phyloP scores from a whole-genome alignment of 2,797 vertebrate species.

The Hippoglossus hippoglossus region DNA sequence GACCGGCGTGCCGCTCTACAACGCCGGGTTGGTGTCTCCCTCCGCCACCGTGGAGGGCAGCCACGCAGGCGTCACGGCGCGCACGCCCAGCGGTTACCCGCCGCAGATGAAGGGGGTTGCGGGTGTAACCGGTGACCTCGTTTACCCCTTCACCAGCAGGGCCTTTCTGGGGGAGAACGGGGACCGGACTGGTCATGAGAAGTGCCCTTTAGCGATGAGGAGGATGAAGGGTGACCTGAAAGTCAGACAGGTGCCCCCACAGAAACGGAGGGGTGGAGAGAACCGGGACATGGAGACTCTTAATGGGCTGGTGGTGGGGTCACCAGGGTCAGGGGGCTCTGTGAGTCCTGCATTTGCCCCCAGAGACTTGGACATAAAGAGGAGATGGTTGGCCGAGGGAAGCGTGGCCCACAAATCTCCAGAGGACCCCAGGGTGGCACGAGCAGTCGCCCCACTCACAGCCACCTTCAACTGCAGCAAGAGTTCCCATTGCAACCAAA shows the following conservation, averaged over 20 bases:
- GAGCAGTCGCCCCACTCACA: constrained; percentile 31
- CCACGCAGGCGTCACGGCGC: constrained; percentile 61
- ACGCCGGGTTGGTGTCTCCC: constrained; percentile 66
- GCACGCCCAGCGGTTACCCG: constrained; percentile 66
- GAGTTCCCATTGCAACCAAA: constrained; percentile 43
- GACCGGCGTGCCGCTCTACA: constrained; percentile 72
- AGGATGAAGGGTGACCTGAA: constrained; percentile 72
- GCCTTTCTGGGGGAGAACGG: constrained; percentile 60
- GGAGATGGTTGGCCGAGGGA: constrained; percentile 66
- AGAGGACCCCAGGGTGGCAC: constrained; percentile 58
- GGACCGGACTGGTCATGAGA: constrained; percentile 64
- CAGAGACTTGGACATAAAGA: constrained; percentile 68
- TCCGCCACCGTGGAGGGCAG: constrained; percentile 74
- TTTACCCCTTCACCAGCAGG: constrained; percentile 57
- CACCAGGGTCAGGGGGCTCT: constrained; percentile 23
- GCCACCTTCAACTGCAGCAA: constrained; percentile 50
- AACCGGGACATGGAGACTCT: constrained; percentile 61
- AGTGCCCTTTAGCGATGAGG: constrained; percentile 50
- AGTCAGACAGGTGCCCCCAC: constrained; percentile 68
- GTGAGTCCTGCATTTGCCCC: constrained; percentile 36
- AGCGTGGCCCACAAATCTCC: constrained; percentile 36
- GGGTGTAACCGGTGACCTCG: constrained; percentile 37
- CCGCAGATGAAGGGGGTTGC: constrained; percentile 49
- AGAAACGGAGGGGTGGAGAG: constrained; percentile 73
- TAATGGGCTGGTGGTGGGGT: constrained; percentile 12